Base-by-base conservation (phyloP, 1,140 invertebrate species). In the Drosophila asahinai region DNA sequence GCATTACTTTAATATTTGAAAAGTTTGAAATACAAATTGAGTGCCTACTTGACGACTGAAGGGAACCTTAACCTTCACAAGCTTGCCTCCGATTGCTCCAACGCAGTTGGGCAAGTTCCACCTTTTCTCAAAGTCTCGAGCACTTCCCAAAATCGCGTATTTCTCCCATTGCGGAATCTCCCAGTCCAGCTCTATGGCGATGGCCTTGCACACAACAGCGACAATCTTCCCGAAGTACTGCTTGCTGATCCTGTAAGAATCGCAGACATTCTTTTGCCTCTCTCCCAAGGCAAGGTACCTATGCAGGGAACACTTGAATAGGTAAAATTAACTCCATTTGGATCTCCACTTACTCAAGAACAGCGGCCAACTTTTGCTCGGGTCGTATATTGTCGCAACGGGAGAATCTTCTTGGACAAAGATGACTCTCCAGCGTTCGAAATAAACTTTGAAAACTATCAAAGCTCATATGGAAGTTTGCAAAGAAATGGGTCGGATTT, bases 401-500 rank as follows among this genome's bases (percentile, higher is more conserved):
- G 19, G 36, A 38, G n/a, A 15, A 11, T 40, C 15, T 55, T 5
- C 5, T 55, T 25, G 54, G 33, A 19, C 22, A n/a, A 40, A 55
- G 54, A 55, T 55, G 14, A 6, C 12, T 36, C 14, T 55, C 19
- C 36, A 55, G 12, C 36, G 15, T 15, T 4, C 0, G 15, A 40
- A 55, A 55, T 22, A 55, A 25, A 40, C 54, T 55, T 55, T 55
- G 54, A 40, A 55, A 55, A 5, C 4, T 40, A n/a, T 55, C 54
- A 22, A 55, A 55, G 54, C 36, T 55, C 54, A 55, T 55, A 15
- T 55, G 54, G 19, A 55, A 55, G 38, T 55, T 55, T 2, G 33
- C 54, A n/a, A 55, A 55, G 54, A 55, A 55, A 40, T 55, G 36
- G 19, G 17, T 40, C 6, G 54, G 54, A 38, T 55, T 55, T 22